These are phyloP conservation scores for Ctenosaura bakeri DNA, from an alignment of 2,797 vertebrate species.

Conservation along the genomic window DNA sequence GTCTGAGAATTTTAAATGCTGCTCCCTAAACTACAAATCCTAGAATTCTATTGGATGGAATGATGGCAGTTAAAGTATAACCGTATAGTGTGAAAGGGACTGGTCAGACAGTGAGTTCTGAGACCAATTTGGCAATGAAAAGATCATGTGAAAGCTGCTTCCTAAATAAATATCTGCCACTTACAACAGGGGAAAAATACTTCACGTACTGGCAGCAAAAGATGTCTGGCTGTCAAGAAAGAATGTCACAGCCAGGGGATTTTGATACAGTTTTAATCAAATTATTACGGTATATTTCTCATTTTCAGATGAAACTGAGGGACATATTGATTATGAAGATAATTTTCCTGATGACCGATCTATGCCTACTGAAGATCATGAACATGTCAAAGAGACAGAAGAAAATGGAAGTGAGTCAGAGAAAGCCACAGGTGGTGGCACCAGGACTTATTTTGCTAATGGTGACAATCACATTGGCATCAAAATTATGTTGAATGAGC, in stretches of 20 bases:
- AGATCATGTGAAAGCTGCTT: background rate
- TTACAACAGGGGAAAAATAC: background rate
- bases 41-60: too few relatives aligned
- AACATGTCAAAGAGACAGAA: constrained; percentile 66
- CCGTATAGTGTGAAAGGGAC: too few relatives aligned
- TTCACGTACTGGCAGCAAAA: background rate
- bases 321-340: constrained; percentile 92
- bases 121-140: background rate
- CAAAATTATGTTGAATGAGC: constrained; percentile 68
- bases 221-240: background rate
- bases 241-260: background rate
- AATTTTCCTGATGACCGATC: constrained; percentile 87
- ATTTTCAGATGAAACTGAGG: constrained; percentile 85
- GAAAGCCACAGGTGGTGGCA: constrained; percentile 68
- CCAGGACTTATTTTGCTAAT: constrained; percentile 75
- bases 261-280: background rate
- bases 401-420: constrained; percentile 75
- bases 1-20: too few relatives aligned
- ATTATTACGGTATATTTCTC: constrained; percentile 10
- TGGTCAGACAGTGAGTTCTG: background rate
- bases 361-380: constrained; percentile 71
- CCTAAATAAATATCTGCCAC: background rate
- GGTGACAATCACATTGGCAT: constrained; percentile 76
- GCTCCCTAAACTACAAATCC: too few relatives aligned
- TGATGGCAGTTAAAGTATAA: too few relatives aligned